These are phyloP conservation scores for Heteractis magnifica DNA, from an alignment of 92 coral and sea anemone species.

Conservation along the genomic window DNA sequence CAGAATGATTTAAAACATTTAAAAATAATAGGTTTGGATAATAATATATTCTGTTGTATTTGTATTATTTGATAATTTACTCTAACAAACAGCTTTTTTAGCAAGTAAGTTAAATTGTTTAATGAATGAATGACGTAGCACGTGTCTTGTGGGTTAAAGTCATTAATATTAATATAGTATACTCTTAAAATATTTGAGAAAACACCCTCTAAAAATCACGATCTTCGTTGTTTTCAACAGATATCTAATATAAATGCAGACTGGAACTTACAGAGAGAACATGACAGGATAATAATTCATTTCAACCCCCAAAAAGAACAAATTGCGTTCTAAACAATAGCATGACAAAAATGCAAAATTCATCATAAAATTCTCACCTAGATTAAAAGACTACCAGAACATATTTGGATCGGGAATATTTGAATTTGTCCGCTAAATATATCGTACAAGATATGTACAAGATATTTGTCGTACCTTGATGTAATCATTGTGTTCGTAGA, in stretches of 20 bases:
- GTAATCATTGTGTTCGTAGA: constrained; percentile 38
- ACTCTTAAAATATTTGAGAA: not conserved
- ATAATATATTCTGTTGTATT: too few relatives aligned
- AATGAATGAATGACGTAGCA: not conserved
- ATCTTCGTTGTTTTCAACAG: not conserved
- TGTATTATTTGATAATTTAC: too few relatives aligned
- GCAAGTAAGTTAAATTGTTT: not conserved
- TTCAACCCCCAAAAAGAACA: too few relatives aligned
- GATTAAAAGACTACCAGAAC: not conserved
- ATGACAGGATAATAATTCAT: too few relatives aligned
- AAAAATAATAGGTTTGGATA: too few relatives aligned
- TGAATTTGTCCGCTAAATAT: not conserved
- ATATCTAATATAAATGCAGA: too few relatives aligned
- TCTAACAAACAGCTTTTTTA: not conserved
- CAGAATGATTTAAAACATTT: not conserved
- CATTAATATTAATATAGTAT: not conserved
- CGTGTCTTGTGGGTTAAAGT: not conserved
- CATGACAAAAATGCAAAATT: not conserved
- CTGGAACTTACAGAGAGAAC: too few relatives aligned
- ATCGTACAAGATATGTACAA: not conserved
- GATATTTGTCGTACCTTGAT: constrained; percentile 11
- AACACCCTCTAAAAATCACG: not conserved
- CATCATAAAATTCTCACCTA: not conserved
- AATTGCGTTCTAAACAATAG: too few relatives aligned
- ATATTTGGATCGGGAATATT: not conserved